Conservation (phyloP, 2,888 invertebrate species). For the Autographa pulchrina region DNA sequence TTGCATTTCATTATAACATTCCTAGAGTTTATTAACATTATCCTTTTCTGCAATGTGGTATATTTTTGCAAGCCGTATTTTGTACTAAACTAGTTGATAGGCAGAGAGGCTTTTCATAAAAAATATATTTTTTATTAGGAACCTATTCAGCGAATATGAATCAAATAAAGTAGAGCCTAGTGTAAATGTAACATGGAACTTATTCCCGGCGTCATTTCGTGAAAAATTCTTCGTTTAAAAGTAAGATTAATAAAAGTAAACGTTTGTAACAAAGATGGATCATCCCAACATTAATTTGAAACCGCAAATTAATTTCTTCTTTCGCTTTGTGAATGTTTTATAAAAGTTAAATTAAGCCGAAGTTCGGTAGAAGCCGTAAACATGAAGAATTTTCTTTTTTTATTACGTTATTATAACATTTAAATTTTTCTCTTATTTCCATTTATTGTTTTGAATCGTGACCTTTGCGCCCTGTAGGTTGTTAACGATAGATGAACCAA, state of each 20-base stretch:
- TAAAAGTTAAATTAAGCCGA: neutral
- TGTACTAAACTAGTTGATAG: too few species aligned
- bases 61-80: too few species aligned
- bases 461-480: too few species aligned
- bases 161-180: neutral
- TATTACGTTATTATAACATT: neutral
- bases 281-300: neutral
- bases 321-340: neutral
- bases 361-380: neutral
- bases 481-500: too few species aligned
- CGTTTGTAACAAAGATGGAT: neutral
- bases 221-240: neutral
- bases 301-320: conserved; percentile 3
- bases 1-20: too few species aligned
- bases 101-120: too few species aligned
- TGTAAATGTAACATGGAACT: neutral
- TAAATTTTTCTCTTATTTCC: neutral
- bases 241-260: neutral
- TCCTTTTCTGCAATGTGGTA: too few species aligned
- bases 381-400: neutral
- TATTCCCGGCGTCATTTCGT: neutral
- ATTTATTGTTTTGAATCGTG: neutral
- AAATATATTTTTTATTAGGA: too few species aligned
- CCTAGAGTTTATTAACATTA: too few species aligned
- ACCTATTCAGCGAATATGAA: too few species aligned